Percentiles rank a stretch among this genome's conserved stretches.
Evolutionary conservation across 2,113 vertebrate genomes (phyloP).

Genomic region (Gila orcuttii): DNA sequence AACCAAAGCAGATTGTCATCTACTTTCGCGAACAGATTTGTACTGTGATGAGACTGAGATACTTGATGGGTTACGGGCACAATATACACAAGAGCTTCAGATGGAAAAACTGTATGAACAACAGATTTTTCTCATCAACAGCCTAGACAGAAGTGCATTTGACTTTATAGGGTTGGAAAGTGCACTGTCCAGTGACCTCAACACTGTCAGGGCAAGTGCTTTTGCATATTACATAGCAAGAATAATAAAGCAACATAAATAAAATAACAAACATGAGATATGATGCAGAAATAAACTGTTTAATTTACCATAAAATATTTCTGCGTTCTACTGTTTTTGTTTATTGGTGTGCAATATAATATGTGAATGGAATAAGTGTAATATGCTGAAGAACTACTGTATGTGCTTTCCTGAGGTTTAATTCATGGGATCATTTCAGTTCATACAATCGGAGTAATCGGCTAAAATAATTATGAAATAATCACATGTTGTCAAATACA

Average conservation of each 20-base stretch:
- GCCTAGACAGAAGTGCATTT: constrained; percentile 30
- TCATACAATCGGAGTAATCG: no score
- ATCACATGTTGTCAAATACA: no score
- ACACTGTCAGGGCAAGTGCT: constrained; percentile 47
- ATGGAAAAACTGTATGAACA: background rate
- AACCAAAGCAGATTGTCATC: constrained; percentile 48
- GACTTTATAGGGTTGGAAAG: constrained; percentile 54
- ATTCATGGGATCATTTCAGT: no score
- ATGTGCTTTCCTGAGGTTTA: no score
- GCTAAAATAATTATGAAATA: no score
- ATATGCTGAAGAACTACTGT: no score
- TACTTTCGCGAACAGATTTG: constrained; percentile 39
- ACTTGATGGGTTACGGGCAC: constrained; percentile 47
- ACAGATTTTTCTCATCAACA: constrained; percentile 53
- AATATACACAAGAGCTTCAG: constrained; percentile 39
- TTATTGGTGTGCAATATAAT: background rate
- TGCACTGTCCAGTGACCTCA: constrained; percentile 42
- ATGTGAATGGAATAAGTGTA: background rate
- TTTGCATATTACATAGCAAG: constrained; percentile 46
- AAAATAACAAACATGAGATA: constrained; percentile 20
- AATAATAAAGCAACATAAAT: background rate
- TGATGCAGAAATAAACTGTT: background rate
- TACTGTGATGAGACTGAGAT: constrained; percentile 41
- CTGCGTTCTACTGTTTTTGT: background rate
- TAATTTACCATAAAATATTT: background rate